A percentile compares a stretch with the other conserved stretches of the same genome.
Conservation (phyloP, 2,113 vertebrate genomes). For the Anser cygnoides region DNA sequence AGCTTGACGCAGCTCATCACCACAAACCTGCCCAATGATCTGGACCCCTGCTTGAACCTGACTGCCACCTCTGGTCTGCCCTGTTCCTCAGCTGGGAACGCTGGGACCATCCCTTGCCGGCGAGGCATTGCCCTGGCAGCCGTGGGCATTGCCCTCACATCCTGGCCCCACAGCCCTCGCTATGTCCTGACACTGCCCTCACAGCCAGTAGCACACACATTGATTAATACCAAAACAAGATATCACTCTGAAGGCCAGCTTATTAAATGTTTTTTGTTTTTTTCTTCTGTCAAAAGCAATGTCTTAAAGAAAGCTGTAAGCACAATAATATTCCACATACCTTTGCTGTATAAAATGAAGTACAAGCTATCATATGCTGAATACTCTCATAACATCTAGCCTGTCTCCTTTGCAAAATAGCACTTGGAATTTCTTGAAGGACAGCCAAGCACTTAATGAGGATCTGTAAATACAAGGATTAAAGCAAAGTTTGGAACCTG, state of each 20-base stretch:
- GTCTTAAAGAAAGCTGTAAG: background rate
- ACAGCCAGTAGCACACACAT: background rate
- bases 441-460: conserved; percentile 88
- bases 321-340: conserved; percentile 69
- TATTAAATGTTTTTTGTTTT: background rate
- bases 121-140: background rate
- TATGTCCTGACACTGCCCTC: background rate
- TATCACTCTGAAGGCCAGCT: background rate
- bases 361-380: conserved; percentile 92
- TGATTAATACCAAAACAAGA: background rate
- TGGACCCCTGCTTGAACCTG: background rate
- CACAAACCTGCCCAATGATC: background rate
- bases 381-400: conserved; percentile 78
- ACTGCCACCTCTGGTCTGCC: background rate
- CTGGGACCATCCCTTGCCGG: background rate
- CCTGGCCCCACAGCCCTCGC: background rate
- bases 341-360: conserved; percentile 88
- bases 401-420: conserved; percentile 75
- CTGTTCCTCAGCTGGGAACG: background rate
- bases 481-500: background rate
- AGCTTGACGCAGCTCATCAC: background rate
- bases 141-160: background rate
- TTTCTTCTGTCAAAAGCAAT: background rate
- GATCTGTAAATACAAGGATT: conserved; percentile 79
- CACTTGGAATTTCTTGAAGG: conserved; percentile 83